Evolutionary conservation across 2,888 invertebrate genomes (phyloP).

Genomic region (Lagria hirta): DNA sequence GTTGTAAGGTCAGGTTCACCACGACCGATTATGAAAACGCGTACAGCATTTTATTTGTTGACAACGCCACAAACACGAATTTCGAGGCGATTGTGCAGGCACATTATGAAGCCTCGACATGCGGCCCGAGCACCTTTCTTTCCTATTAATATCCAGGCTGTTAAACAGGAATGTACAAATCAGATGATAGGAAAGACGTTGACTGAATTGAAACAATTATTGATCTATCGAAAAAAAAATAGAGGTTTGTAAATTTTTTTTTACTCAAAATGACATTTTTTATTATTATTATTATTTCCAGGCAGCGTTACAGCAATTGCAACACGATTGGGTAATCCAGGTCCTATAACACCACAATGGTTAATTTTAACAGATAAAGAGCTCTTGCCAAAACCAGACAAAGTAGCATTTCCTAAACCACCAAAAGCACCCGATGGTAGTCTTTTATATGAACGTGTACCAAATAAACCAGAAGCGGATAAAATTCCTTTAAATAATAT

Average conservation of each 20-base stretch:
- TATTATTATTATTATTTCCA: too few species aligned
- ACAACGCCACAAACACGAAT: constrained; percentile 89
- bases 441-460: constrained; percentile 81
- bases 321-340: constrained; percentile 67
- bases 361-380: constrained; percentile 72
- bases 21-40: constrained; percentile 94
- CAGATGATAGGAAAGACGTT: constrained; percentile 59
- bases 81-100: constrained; percentile 82
- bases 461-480: constrained; percentile 75
- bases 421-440: constrained; percentile 90
- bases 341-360: constrained; percentile 62
- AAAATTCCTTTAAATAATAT: constrained; percentile 62
- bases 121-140: constrained; percentile 86
- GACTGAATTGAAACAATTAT: constrained; percentile 59
- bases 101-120: constrained; percentile 79
- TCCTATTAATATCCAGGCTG: constrained; percentile 72
- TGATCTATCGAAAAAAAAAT: constrained; percentile 60
- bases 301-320: constrained; percentile 73
- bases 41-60: constrained; percentile 93
- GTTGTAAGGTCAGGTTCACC: constrained; percentile 76
- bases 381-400: constrained; percentile 77
- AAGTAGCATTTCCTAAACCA: constrained; percentile 86
- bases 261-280: too few species aligned
- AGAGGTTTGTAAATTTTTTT: too few species aligned
- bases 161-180: constrained; percentile 79